Conservation (phyloP, 37 sponge, comb jelly and placozoan genomes). For the Ianthella basta region DNA sequence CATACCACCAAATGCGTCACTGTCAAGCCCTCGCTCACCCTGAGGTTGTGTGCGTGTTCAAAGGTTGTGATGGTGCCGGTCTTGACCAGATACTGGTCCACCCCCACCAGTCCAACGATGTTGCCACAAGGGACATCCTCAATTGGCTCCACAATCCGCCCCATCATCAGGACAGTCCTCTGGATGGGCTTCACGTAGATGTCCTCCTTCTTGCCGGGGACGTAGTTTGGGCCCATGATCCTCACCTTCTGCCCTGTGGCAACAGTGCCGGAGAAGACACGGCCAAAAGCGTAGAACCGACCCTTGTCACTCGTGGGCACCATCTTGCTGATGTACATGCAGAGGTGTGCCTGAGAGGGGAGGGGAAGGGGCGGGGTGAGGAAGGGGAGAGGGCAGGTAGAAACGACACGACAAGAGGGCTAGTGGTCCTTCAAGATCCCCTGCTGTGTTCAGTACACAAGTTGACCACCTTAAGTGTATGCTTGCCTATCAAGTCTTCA, state of each 20-base stretch:
- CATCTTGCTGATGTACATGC: conserved; percentile 99
- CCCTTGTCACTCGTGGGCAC: conserved; percentile 98
- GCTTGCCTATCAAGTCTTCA: too few relatives aligned
- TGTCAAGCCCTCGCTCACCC: conserved; percentile 63
- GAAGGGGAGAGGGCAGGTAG: background rate
- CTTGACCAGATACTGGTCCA: conserved; percentile 99
- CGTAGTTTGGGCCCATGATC: conserved; percentile 99
- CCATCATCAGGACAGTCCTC: conserved; percentile 99
- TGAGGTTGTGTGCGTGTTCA: conserved; percentile 97
- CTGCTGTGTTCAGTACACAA: too few relatives aligned
- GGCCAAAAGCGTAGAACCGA: conserved; percentile 99
- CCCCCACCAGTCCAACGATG: conserved; percentile 97
- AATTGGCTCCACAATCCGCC: conserved; percentile 92
- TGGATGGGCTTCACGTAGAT: conserved; percentile 91
- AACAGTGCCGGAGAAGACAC: conserved; percentile 97
- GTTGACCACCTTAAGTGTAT: too few relatives aligned
- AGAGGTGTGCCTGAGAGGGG: conserved; percentile 81
- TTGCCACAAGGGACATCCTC: conserved; percentile 99
- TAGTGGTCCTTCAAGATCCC: background rate
- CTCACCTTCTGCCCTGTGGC: conserved; percentile 92
- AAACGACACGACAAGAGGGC: background rate
- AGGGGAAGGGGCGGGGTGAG: background rate
- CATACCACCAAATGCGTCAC: background rate
- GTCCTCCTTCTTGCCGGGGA: conserved; percentile 98
- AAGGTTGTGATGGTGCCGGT: conserved; percentile 97